Percentiles rank a stretch among this genome's conserved stretches.
Evolutionary conservation across 2,888 invertebrate species (phyloP).

Genomic region (Eilema depressum): DNA sequence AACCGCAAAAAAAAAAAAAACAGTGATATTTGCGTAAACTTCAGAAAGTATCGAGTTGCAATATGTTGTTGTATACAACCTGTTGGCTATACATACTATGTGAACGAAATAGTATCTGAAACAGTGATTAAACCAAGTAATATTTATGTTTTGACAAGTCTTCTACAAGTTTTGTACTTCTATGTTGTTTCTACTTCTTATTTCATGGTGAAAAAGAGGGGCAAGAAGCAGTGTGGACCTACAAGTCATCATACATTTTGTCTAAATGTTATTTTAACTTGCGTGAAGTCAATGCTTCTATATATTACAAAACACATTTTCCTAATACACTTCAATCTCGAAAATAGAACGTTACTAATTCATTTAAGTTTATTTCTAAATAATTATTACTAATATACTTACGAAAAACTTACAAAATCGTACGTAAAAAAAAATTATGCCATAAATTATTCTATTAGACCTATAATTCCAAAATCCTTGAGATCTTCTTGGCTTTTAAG

Average conservation of each 20-base stretch:
- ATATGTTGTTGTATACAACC: no score
- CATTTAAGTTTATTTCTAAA: background rate
- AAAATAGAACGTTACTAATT: background rate
- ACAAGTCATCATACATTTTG: background rate
- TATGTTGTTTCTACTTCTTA: no score
- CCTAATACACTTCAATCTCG: background rate
- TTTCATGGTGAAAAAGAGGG: no score
- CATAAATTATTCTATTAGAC: conserved; percentile 64
- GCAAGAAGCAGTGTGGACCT: background rate
- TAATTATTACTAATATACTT: conserved; percentile 8
- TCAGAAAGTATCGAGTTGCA: no score
- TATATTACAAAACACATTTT: background rate
- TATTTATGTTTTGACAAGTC: no score
- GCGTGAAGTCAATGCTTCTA: background rate
- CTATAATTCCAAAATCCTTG: conserved; percentile 84
- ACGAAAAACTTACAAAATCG: conserved; percentile 14
- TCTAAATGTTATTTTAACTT: background rate
- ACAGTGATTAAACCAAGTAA: no score
- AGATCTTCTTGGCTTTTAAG: conserved; percentile 83
- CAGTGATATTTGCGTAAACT: no score
- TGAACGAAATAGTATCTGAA: no score
- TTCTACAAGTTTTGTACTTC: no score
- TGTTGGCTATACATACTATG: no score
- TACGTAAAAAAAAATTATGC: conserved; percentile 20
- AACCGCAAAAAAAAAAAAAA: no score